Base-by-base conservation (phyloP, 2,113 vertebrate species). In the Dipodomys stephensi region DNA sequence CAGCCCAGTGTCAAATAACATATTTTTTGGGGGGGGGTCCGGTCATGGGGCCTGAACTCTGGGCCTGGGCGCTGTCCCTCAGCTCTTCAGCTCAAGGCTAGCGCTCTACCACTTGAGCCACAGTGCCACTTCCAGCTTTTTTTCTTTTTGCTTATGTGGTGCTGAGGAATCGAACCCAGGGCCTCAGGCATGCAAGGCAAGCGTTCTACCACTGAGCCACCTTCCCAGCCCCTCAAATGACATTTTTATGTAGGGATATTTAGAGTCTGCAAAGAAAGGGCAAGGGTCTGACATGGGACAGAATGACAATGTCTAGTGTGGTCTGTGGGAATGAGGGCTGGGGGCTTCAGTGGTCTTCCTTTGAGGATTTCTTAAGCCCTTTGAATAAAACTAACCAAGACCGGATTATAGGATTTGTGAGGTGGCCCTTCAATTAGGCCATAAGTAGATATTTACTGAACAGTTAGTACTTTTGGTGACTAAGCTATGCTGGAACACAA, bases 361-460 rank as follows among this genome's bases (percentile, higher is more conserved):
- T 44, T 77, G 85, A 80, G 60, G 84, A 74, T 68, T 79, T 74
- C 23, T 23, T 71, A 60, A 64, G 32, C 2, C 28, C 30, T 85
- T 85, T 44, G 69, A 25, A 77, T 79, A 74, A 65, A 82, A 86
- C 91, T 72, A 62, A 28, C 62, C 65, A 88, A 90, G 46, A 76
- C 32, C 22, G 35, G 46, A 87, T 92, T 65, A 95, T 82, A 91
- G 71, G 65, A 73, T 95, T 64, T 90, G 49, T 46, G 27, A 88
- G 20, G n/a, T 44, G 30, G 46, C 84, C 79, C 78, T 92, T 88
- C 19, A 57, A 20, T 72, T 90, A 83, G 74, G 76, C 8, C 32
- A 90, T 72, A 20, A 15, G 68, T 65, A 78, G 88, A 46, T n/a
- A 57, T 83, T 72, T 25, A n/a, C 57, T 65, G 27, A 85, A 73